Base-by-base conservation (phyloP, 2,888 invertebrate genomes). In the Agrotis clavis region DNA sequence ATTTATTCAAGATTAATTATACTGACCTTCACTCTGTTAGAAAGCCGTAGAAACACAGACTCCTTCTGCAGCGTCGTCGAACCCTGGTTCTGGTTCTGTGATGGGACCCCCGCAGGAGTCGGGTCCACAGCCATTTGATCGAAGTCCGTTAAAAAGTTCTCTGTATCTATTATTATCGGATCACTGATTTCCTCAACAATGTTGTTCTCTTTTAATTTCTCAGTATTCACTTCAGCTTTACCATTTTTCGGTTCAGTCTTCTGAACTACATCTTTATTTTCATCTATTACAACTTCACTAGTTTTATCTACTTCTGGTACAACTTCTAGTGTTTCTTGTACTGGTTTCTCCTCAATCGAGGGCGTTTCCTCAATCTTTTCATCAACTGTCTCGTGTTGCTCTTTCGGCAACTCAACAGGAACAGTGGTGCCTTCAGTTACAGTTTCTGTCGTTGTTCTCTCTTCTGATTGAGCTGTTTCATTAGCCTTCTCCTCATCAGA, bases 31-130 rank as follows among this genome's bases (percentile, higher is more conserved):
- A 99, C 99, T 90, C 99, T 97, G 93, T 99, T 99, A 74, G 99
- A 99, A 73, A 99, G 97, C 83, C 99, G 97, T 90, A 99, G 97
- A 92, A 99, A 99, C n/a, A 99, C 98, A 13, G 99, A 99, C 93
- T 99, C 99, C 87, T 99, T 99, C 89, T 98, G 98, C 73, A 96
- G 91, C 25, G 93, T 92, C 45, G 90, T 87, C 81, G 93, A 94
- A 16, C 89, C 92, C 81, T 91, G 94, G 72, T 94, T 93, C 70
- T 95, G 94, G 71, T 88, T 94, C 19, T 86, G 90, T 45, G 89
- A 74, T 2, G 85, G 90, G 18, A 88, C 67, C 14, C 95, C 96
- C 41, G 96, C 90, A 0, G 95, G 95, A 19, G 93, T 91, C 4
- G 95, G 96, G 51, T 95, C 95, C 56, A 94, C 94, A 18, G 94